Evolutionary conservation across 2,797 vertebrate genomes (phyloP), one percentile per base, ranked within the genome.

Genomic region (Zenarchopterus dispar): DNA sequence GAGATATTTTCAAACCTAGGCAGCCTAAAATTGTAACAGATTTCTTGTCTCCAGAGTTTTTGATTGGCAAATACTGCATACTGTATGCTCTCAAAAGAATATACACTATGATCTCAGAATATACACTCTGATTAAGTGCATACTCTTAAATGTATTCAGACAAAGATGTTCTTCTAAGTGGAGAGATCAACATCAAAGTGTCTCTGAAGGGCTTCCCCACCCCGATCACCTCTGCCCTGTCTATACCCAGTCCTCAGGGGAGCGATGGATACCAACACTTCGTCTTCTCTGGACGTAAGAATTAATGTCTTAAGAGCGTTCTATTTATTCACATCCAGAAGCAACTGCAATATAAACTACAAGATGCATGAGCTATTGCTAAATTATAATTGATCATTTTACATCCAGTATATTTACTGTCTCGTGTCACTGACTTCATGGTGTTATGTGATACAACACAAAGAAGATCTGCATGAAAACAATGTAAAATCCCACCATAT

Each of bases 231-330:
- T 94, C 95, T 0, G 95, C 94, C 1, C 19, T 96, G 48, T 91
- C 96, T 8, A 44, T 95, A 63, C 92, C 94, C 68, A 94, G 86
- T 69, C 42, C 88, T 10, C 87, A 77, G 68, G 94, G 86, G 58
- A 70, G 81, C 0, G 92, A 94, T 0, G 88, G 67, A 36, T 96
- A 93, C 0, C 92, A 96, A 23, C 95, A 95, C 81, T 95, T 91
- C 0, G 77, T 95, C 81, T 94, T 97, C 89, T 93, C 94, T 56
- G 95, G 94, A 82, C 93, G 96, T 97, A 92, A 93, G 95, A 73
- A 39, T 28, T 18, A n/a, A n/a, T n/a, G 4, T 0, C 21, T 4
- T 24, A 0, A 24, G 13, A 18, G 41, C 16, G 16, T 9, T 45
- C n/a, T 45, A 18, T 43, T 53, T 1, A 47, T 19, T 26, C 24